Evolutionary conservation across 2,888 invertebrate species (phyloP).

Genomic region (Lasioglossum malachurum): DNA sequence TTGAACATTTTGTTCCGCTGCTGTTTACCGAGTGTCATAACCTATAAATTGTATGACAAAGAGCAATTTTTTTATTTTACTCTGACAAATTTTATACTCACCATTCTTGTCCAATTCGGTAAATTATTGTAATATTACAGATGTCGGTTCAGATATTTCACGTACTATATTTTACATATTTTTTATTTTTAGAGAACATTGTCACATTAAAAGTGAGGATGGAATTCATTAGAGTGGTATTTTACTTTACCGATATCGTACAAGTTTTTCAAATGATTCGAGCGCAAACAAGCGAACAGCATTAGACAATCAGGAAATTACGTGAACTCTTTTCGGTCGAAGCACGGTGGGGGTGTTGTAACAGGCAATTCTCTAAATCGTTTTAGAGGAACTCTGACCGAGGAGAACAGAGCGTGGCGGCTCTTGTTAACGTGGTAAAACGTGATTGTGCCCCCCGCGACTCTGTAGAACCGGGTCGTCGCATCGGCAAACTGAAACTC

Average conservation of each 20-base stretch:
- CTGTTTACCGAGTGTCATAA: neutral
- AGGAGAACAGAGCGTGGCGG: neutral
- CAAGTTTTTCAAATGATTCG: neutral
- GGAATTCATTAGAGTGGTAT: no score
- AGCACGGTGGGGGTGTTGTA: neutral
- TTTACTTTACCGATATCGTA: no score
- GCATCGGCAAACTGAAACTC: slow-evolving; percentile 29
- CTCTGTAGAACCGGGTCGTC: slow-evolving; percentile 27
- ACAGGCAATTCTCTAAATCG: neutral
- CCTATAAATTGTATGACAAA: no score
- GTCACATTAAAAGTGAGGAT: no score
- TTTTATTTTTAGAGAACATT: no score
- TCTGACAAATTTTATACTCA: no score
- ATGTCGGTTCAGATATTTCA: no score
- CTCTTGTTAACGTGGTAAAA: slow-evolving; percentile 21
- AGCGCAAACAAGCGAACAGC: neutral
- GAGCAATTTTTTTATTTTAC: no score
- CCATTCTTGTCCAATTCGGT: no score
- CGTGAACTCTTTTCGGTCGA: neutral
- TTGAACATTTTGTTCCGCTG: neutral
- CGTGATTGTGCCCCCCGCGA: neutral
- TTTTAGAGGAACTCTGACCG: neutral
- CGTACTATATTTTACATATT: no score
- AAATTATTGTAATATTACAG: no score
- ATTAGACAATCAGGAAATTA: neutral